Conservation (phyloP, 2,797 vertebrate species). For the Ctenopoma multispine region DNA sequence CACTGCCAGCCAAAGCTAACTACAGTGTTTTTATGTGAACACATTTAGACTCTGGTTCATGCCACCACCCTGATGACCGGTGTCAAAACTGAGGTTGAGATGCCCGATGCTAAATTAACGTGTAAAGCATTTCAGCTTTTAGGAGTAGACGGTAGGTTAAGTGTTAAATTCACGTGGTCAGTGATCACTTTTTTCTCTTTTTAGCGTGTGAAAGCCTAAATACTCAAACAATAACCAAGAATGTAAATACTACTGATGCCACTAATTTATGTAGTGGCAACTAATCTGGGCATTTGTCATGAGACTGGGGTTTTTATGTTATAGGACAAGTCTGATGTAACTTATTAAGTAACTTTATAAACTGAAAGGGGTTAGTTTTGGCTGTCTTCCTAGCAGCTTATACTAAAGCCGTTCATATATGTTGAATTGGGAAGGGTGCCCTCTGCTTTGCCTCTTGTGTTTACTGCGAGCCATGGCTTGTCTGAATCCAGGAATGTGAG, state of each 20-base stretch:
- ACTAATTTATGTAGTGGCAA: not conserved
- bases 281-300: slow-evolving; percentile 11
- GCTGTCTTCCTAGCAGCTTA: slow-evolving; percentile 12
- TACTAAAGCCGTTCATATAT: slow-evolving; percentile 45
- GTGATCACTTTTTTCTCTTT: slow-evolving; percentile 34
- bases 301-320: not conserved
- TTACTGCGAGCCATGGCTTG: slow-evolving; percentile 74
- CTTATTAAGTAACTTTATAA: slow-evolving; percentile 18
- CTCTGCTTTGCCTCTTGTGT: slow-evolving; percentile 56
- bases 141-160: slow-evolving; percentile 15
- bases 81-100: slow-evolving; percentile 29
- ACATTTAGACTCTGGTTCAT: slow-evolving; percentile 39
- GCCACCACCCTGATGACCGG: slow-evolving; percentile 29
- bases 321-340: slow-evolving; percentile 14
- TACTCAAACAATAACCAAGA: not conserved
- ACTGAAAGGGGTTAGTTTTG: slow-evolving; percentile 24
- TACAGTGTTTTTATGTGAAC: slow-evolving; percentile 35
- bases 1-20: slow-evolving; percentile 44
- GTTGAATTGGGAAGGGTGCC: slow-evolving; percentile 62
- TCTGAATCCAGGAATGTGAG: slow-evolving; percentile 79
- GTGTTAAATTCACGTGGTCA: slow-evolving; percentile 22
- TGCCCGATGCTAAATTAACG: slow-evolving; percentile 27
- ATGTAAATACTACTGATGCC: not conserved
- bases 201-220: slow-evolving; percentile 6
- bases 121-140: slow-evolving; percentile 28